Evolutionary conservation across 2,113 vertebrate species (phyloP), one percentile per base, ranked within the genome.

Genomic region (Gavialis gangeticus): DNA sequence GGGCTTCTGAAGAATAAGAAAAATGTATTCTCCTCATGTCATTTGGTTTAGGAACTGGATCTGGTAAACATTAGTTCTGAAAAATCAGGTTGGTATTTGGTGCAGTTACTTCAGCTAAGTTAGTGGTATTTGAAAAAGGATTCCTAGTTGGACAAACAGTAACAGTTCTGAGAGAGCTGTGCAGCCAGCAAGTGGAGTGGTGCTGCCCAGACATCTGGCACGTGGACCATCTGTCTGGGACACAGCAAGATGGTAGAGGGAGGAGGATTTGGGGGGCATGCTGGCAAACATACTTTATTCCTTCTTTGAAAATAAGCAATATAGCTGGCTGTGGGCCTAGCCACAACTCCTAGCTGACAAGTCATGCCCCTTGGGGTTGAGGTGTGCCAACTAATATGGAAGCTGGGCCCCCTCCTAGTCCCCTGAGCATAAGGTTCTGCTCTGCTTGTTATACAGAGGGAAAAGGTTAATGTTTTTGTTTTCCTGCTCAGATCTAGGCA

Each of bases 221-320:
- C 0, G 27, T 8, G 58, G 77, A 56, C 94, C 95, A 97, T 97
- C 97, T 97, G 96, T 76, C 69, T 0, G 0, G 57, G 7, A 2
- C 60, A 18, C 3, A 2, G 83, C 71, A 88, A 77, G 21, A 21
- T 66, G 58, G 6, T 0, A 1, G 73, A 27, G 37, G 25, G 24
- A 34, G 22, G 2, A 0, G 66, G 60, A 0, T 0, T 63, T 0
- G 55, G 22, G 81, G 55, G 5, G 14, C 13, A 11, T 0, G 0
- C 88, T 88, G 94, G 89, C 90, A 94, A 64, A 84, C 85, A 63
- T 11, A 56, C 22, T 96, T 91, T 46, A 84, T 94, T 89, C 91
- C 24, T 89, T 5, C 75, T 82, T 55, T 59, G 82, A 92, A 75
- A 66, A 34, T 46, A 55, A 78, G 4, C 10, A 19, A 28, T 0